Percentiles rank a stretch among this genome's conserved stretches.
Conservation (phyloP, 2,888 invertebrate species). For the Vandiemenella viatica region DNA sequence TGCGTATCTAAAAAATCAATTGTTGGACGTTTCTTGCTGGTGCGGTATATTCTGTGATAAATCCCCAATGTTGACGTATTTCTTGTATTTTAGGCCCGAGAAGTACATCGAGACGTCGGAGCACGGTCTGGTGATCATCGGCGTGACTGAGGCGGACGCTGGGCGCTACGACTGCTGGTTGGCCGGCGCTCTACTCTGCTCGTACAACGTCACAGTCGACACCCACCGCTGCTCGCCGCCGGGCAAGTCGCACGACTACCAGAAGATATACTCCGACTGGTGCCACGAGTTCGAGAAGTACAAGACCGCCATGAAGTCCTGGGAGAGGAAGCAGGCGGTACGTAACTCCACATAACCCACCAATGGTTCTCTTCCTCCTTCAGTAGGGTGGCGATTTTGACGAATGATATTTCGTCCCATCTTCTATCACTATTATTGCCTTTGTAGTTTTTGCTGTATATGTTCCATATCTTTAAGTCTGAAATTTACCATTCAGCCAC, state of each 20-base stretch:
- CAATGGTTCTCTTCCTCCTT: too few relatives aligned
- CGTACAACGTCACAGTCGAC: conserved; percentile 88
- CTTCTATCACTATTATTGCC: too few relatives aligned
- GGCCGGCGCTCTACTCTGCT: conserved; percentile 72
- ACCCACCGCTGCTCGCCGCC: conserved; percentile 83
- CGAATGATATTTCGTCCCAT: too few relatives aligned
- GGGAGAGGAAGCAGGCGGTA: conserved; percentile 80
- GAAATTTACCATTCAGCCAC: too few relatives aligned
- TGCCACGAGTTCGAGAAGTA: conserved; percentile 97
- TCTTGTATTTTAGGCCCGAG: conserved; percentile 64
- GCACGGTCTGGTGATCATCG: conserved; percentile 77
- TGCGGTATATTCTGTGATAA: too few relatives aligned
- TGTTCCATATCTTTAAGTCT: too few relatives aligned
- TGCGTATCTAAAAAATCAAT: too few relatives aligned
- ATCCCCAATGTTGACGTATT: too few relatives aligned
- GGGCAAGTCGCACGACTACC: conserved; percentile 79
- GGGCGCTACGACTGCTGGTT: conserved; percentile 85
- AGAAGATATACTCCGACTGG: conserved; percentile 95
- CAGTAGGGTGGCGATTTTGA: too few relatives aligned
- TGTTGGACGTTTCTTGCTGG: too few relatives aligned
- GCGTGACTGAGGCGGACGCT: conserved; percentile 78
- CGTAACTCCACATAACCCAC: too few relatives aligned
- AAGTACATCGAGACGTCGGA: conserved; percentile 89
- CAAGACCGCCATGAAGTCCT: conserved; percentile 88
- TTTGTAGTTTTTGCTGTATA: too few relatives aligned